Conservation (phyloP, 2,888 invertebrate species). For the Ypsolopha sequella region DNA sequence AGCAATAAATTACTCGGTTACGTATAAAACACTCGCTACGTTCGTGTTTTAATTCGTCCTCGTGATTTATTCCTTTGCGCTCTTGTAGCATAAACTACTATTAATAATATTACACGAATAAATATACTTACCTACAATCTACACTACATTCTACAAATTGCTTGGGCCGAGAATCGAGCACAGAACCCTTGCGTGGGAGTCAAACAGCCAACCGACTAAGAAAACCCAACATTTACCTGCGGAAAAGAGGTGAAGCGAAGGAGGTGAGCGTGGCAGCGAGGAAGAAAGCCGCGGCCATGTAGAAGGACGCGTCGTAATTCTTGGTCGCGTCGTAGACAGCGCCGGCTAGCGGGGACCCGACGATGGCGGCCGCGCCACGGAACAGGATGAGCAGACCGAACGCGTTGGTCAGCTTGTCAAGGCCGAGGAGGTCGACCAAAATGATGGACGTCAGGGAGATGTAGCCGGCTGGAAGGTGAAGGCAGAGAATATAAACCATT, state of each 20-base stretch:
- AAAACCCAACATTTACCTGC: slow-evolving; percentile 29
- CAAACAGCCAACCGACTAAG: background rate
- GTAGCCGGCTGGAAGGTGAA: slow-evolving; percentile 87
- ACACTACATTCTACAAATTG: too few species aligned
- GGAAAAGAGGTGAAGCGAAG: slow-evolving; percentile 82
- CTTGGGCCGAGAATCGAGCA: too few species aligned
- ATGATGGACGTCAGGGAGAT: slow-evolving; percentile 98
- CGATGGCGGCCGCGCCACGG: slow-evolving; percentile 93
- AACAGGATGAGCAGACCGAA: slow-evolving; percentile 96
- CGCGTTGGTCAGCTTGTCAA: slow-evolving; percentile 96
- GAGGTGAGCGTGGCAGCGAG: slow-evolving; percentile 87
- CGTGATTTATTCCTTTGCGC: too few species aligned
- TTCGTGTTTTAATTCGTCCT: too few species aligned
- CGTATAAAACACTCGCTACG: too few species aligned
- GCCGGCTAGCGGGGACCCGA: slow-evolving; percentile 88
- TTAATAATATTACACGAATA: too few species aligned
- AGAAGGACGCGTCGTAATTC: slow-evolving; percentile 91
- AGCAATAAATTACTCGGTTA: too few species aligned
- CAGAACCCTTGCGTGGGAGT: background rate
- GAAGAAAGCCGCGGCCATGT: slow-evolving; percentile 91
- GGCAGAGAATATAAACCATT: too few species aligned
- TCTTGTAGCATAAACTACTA: background rate
- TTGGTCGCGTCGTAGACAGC: slow-evolving; percentile 90
- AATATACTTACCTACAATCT: background rate
- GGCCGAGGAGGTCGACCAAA: slow-evolving; percentile 93